Conservation (phyloP, 2,888 invertebrate genomes). For the Drosophila quasianomalipes region DNA sequence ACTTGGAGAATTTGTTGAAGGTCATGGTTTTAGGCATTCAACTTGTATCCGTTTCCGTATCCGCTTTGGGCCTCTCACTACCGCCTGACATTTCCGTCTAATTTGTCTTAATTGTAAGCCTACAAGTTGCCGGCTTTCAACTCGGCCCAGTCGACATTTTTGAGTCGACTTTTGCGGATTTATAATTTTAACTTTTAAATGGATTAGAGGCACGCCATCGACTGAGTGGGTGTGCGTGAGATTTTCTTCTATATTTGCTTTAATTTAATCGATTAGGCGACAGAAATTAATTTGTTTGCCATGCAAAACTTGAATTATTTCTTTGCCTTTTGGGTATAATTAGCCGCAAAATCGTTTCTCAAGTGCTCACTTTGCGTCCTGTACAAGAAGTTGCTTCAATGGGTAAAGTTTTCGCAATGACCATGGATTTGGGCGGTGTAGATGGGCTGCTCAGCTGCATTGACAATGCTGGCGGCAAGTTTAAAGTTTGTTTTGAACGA, state of each 20-base stretch:
- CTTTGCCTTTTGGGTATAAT: slow-evolving; percentile 63
- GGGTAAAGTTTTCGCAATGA: slow-evolving; percentile 47
- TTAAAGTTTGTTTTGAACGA: slow-evolving; percentile 79
- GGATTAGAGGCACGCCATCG: slow-evolving; percentile 65
- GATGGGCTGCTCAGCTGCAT: slow-evolving; percentile 42
- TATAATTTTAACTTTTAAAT: slow-evolving; percentile 51
- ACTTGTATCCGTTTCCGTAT: slow-evolving; percentile 49
- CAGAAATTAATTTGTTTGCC: slow-evolving; percentile 34
- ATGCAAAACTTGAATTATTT: slow-evolving; percentile 69
- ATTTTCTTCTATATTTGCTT: neutral
- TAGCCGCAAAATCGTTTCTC: slow-evolving; percentile 64
- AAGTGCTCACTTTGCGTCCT: slow-evolving; percentile 62
- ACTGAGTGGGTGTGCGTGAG: neutral
- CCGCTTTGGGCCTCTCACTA: slow-evolving; percentile 15
- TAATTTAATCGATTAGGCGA: slow-evolving; percentile 38
- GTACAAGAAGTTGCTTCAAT: slow-evolving; percentile 19
- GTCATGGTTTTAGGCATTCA: slow-evolving; percentile 55
- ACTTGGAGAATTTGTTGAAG: slow-evolving; percentile 42
- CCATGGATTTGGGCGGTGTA: slow-evolving; percentile 32
- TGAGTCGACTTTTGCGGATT: slow-evolving; percentile 46
- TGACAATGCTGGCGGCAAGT: slow-evolving; percentile 58
- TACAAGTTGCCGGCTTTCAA: slow-evolving; percentile 16
- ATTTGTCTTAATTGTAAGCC: slow-evolving; percentile 71
- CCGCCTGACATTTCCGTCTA: slow-evolving; percentile 70
- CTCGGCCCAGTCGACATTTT: slow-evolving; percentile 58